phyloP scores from a whole-genome alignment of 2,888 invertebrate species.

The Tetranychus truncatus region DNA sequence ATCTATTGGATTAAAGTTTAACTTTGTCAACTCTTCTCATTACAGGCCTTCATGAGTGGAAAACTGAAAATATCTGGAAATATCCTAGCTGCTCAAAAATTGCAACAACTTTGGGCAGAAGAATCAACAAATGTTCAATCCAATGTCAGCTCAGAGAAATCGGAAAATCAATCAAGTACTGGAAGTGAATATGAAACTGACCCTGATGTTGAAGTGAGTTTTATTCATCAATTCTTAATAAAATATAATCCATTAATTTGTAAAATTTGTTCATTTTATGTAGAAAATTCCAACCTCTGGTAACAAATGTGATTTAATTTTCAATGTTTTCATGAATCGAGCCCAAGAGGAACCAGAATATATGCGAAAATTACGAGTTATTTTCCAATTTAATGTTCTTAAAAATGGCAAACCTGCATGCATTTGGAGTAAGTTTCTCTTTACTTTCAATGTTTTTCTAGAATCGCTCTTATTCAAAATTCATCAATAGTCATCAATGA shows the following conservation, averaged over 20 bases:
- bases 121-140: constrained; percentile 17
- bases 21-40: background rate
- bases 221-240: background rate
- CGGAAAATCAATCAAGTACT: background rate
- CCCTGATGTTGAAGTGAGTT: constrained; percentile 10
- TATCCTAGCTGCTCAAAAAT: constrained; percentile 33
- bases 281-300: constrained; percentile 19
- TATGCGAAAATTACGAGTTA: constrained; percentile 59
- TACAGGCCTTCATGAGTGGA: constrained; percentile 32
- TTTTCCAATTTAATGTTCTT: constrained; percentile 68
- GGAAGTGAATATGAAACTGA: background rate
- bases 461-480: background rate
- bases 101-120: constrained; percentile 30
- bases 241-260: background rate
- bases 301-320: constrained; percentile 57
- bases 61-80: constrained; percentile 34
- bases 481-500: background rate
- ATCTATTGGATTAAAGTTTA: background rate
- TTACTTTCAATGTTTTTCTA: background rate
- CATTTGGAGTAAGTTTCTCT: background rate
- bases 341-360: constrained; percentile 51
- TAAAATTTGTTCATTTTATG: background rate
- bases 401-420: constrained; percentile 46
- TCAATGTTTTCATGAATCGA: constrained; percentile 52
- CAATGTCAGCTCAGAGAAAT: background rate